Conservation (phyloP, 2,113 vertebrate genomes). For the Lutjanus erythropterus region DNA sequence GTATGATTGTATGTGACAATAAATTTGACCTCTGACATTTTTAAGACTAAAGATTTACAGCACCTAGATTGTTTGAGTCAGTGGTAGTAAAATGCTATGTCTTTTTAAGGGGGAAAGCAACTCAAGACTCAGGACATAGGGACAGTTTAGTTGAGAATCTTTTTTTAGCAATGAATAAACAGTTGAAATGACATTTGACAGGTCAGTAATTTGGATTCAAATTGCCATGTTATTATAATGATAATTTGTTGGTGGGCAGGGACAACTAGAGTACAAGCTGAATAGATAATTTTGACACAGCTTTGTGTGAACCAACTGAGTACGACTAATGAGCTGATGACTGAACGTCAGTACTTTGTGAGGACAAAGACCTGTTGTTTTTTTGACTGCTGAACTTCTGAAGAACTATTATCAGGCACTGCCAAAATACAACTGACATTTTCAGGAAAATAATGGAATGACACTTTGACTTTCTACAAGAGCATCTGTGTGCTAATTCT, state of each 20-base stretch:
- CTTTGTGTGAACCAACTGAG: neutral
- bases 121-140: neutral
- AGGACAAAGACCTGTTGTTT: neutral
- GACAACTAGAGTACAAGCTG: neutral
- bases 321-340: slow-evolving; percentile 5
- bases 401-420: neutral
- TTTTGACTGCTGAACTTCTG: neutral
- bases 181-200: slow-evolving; percentile 11
- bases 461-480: neutral
- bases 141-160: neutral
- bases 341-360: neutral
- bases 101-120: neutral
- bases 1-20: too few species aligned
- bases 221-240: neutral
- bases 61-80: too few species aligned
- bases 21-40: too few species aligned
- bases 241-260: neutral
- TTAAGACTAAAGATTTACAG: too few species aligned
- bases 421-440: neutral
- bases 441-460: neutral
- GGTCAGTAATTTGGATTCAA: slow-evolving; percentile 16
- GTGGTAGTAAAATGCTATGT: too few species aligned
- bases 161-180: neutral
- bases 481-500: neutral
- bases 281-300: slow-evolving; percentile 16